Conservation (phyloP, 2,888 invertebrate species). For the Didymodactylos carnosus region DNA sequence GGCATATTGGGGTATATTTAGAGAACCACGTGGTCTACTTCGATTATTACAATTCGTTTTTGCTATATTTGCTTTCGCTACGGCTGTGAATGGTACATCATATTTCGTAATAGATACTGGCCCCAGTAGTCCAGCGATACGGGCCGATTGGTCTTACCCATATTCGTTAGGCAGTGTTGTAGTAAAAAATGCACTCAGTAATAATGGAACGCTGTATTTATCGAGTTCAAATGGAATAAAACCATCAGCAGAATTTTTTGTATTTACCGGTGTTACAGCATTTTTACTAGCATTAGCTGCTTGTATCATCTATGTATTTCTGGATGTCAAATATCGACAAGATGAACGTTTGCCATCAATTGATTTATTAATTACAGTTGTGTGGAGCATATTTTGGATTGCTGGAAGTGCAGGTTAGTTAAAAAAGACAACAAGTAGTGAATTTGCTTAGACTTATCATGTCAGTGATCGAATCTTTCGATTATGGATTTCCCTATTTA, state of each 20-base stretch:
- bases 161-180: too few relatives aligned
- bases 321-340: slow-evolving; percentile 30
- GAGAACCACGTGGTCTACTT: neutral
- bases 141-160: slow-evolving; percentile 33
- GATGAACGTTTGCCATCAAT: slow-evolving; percentile 34
- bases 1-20: neutral
- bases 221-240: slow-evolving; percentile 2
- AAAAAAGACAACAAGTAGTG: too few relatives aligned
- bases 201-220: neutral
- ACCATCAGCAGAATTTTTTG: slow-evolving; percentile 44
- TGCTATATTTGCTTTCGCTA: slow-evolving; percentile 48
- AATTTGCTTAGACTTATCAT: too few relatives aligned
- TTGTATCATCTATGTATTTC: slow-evolving; percentile 37
- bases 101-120: slow-evolving; percentile 28
- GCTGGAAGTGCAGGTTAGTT: neutral
- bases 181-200: neutral
- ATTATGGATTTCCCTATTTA: too few relatives aligned
- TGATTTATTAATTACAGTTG: neutral
- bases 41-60: slow-evolving; percentile 31
- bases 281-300: slow-evolving; percentile 42
- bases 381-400: neutral
- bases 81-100: slow-evolving; percentile 37
- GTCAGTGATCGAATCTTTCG: too few relatives aligned
- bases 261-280: slow-evolving; percentile 49
- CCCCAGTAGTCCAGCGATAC: slow-evolving; percentile 21